Conservation (phyloP, 2,888 invertebrate species). For the Abrostola tripartita region DNA sequence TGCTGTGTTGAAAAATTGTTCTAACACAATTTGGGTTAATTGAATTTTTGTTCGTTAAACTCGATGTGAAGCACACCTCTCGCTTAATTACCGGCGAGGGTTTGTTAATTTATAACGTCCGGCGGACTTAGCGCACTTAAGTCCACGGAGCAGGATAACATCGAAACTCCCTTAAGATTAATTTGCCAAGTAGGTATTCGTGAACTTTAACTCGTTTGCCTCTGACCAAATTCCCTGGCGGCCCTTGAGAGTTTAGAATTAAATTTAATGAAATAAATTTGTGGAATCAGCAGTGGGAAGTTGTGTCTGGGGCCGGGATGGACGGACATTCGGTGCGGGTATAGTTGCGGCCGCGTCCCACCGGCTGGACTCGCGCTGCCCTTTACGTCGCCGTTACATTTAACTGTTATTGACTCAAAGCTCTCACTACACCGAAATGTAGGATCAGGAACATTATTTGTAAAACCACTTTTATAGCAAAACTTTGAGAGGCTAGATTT, state of each 20-base stretch:
- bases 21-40: constrained; percentile 81
- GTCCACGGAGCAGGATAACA: constrained; percentile 80
- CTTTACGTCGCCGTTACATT: constrained; percentile 49
- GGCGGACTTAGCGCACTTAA: constrained; percentile 79
- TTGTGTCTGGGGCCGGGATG: constrained; percentile 65
- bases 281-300: constrained; percentile 77
- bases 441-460: constrained; percentile 51
- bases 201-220: constrained; percentile 87
- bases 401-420: constrained; percentile 65
- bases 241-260: constrained; percentile 83
- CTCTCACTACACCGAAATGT: constrained; percentile 51
- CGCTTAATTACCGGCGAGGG: constrained; percentile 84
- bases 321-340: constrained; percentile 54
- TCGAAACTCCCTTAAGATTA: constrained; percentile 88
- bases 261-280: constrained; percentile 87
- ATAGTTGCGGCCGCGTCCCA: constrained; percentile 60
- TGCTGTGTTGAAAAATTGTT: constrained; percentile 75
- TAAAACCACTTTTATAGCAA: constrained; percentile 50
- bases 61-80: constrained; percentile 82
- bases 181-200: constrained; percentile 83
- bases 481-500: constrained; percentile 49
- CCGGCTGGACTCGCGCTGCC: constrained; percentile 31
- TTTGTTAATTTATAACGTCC: constrained; percentile 86
- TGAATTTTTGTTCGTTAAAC: constrained; percentile 85
- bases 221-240: constrained; percentile 84